Evolutionary conservation across 2,113 vertebrate species (phyloP).

Genomic region (Amazona vittata): DNA sequence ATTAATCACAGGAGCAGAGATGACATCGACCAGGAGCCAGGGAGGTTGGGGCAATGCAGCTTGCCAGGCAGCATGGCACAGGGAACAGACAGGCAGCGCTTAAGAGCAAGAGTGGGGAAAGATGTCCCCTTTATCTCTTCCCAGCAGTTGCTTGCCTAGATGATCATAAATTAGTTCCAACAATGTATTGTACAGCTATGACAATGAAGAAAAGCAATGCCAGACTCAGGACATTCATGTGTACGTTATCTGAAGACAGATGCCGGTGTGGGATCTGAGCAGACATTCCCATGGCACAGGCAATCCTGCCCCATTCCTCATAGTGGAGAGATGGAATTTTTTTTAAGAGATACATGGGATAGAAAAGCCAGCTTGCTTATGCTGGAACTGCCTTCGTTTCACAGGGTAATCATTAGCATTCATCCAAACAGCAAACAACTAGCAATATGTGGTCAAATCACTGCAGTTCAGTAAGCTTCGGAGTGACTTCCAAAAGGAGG

Average conservation of each 20-base stretch:
- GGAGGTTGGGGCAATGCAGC: not conserved
- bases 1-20: not conserved
- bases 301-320: not conserved
- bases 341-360: fast-evolving
- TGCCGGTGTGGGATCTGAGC: not conserved
- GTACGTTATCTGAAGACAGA: not conserved
- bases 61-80: fast-evolving
- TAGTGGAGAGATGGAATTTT: not conserved
- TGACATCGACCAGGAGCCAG: fast-evolving
- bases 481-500: not conserved
- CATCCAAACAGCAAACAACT: not conserved
- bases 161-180: not conserved
- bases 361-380: not conserved
- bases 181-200: not conserved
- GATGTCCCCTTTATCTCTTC: not conserved
- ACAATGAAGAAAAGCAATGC: not conserved
- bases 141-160: not conserved
- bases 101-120: not conserved
- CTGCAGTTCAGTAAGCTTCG: not conserved
- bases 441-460: not conserved
- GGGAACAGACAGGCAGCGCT: fast-evolving
- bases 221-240: fast-evolving
- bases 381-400: not conserved
- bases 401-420: not conserved
- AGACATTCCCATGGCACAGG: fast-evolving